Conservation (phyloP, 2,113 vertebrate genomes). For the Octodon degus region DNA sequence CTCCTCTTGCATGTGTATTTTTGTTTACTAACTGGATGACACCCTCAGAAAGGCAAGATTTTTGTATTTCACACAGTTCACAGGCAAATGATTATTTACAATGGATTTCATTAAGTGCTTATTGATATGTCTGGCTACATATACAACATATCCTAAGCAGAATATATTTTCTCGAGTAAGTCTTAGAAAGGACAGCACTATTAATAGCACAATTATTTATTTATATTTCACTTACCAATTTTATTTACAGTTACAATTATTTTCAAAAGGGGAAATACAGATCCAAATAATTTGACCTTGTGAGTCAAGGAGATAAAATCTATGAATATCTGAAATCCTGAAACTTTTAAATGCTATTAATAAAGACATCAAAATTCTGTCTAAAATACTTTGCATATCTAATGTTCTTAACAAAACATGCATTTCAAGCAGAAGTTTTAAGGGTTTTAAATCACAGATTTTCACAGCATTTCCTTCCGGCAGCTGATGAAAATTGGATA, state of each 20-base stretch:
- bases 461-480: slow-evolving; percentile 83
- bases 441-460: slow-evolving; percentile 84
- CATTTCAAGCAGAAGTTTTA: slow-evolving; percentile 84
- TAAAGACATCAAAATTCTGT: slow-evolving; percentile 81
- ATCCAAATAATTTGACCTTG: slow-evolving; percentile 73
- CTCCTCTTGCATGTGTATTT: not conserved
- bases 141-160: not conserved
- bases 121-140: not conserved
- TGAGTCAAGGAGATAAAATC: slow-evolving; percentile 62
- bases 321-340: slow-evolving; percentile 70
- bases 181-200: not conserved
- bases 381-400: slow-evolving; percentile 81
- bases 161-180: not conserved
- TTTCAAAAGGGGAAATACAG: slow-evolving; percentile 22
- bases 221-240: not conserved
- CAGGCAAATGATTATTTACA: not conserved
- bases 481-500: slow-evolving; percentile 85
- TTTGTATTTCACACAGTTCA: slow-evolving; percentile 17
- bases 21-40: slow-evolving; percentile 1
- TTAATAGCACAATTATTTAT: slow-evolving; percentile 43
- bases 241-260: slow-evolving; percentile 9
- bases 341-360: slow-evolving; percentile 81
- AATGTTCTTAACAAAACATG: slow-evolving; percentile 83
- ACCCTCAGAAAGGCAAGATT: not conserved
- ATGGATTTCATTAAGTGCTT: not conserved